Evolutionary conservation across 2,888 invertebrate species (phyloP).

Genomic region (Amiota communis): DNA sequence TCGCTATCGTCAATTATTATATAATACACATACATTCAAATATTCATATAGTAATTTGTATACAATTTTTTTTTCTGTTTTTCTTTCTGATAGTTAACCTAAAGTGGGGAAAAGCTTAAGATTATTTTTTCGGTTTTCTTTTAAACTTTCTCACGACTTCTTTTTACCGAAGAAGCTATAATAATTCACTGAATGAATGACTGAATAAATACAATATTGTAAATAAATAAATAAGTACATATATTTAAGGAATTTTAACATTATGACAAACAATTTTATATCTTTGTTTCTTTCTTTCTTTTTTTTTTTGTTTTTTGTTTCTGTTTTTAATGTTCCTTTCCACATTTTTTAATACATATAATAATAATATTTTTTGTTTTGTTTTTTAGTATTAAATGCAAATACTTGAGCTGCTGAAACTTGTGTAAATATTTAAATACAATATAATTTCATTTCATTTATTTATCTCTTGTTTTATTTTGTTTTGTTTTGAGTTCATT

Average conservation of each 20-base stretch:
- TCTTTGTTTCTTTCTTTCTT: background rate
- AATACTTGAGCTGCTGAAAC: slow-evolving; percentile 56
- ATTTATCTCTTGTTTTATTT: background rate
- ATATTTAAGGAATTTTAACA: background rate
- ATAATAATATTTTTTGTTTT: slow-evolving; percentile 19
- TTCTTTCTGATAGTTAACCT: slow-evolving; percentile 42
- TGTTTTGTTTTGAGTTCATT: slow-evolving; percentile 18
- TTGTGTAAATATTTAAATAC: slow-evolving; percentile 29
- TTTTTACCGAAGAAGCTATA: too few species aligned
- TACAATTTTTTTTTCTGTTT: slow-evolving; percentile 5
- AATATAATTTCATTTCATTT: background rate
- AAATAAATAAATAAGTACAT: slow-evolving; percentile 1
- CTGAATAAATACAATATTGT: background rate
- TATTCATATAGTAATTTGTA: slow-evolving; percentile 6
- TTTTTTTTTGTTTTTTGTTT: background rate
- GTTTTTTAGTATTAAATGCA: slow-evolving; percentile 44
- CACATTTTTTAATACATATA: slow-evolving; percentile 22
- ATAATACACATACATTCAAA: slow-evolving; percentile 22
- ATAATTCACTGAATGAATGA: too few species aligned
- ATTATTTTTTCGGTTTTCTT: slow-evolving; percentile 42
- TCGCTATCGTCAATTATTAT: slow-evolving; percentile 12
- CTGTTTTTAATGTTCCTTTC: slow-evolving; percentile 17
- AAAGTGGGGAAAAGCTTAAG: slow-evolving; percentile 54
- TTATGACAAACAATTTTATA: background rate
- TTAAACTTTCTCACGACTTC: background rate